Evolutionary conservation across 2,888 invertebrate genomes (phyloP).

Genomic region (Campopleginae sp.): DNA sequence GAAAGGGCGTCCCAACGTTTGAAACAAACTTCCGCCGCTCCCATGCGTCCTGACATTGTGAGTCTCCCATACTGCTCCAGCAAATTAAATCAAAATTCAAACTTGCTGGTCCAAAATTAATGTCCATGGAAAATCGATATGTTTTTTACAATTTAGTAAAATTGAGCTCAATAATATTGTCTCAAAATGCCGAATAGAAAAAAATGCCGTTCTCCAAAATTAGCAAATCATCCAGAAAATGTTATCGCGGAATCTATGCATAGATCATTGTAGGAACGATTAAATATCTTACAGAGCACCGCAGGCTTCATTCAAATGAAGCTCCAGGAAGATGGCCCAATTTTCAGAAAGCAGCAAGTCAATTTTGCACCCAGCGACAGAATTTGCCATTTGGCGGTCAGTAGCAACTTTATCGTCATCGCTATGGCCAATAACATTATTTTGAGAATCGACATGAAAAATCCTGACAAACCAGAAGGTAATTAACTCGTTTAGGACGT

Average conservation of each 20-base stretch:
- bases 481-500: background rate
- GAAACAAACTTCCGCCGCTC: slow-evolving; percentile 81
- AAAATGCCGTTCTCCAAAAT: background rate
- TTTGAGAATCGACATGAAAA: slow-evolving; percentile 92
- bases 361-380: slow-evolving; percentile 91
- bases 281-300: slow-evolving; percentile 80
- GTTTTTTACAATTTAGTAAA: too few species aligned
- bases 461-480: slow-evolving; percentile 93
- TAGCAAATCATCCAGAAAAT: background rate
- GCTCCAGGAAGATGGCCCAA: slow-evolving; percentile 91
- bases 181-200: background rate
- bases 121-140: background rate
- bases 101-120: background rate
- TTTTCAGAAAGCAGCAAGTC: slow-evolving; percentile 94
- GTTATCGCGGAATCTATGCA: background rate
- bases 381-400: slow-evolving; percentile 92
- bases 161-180: too few species aligned
- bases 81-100: background rate
- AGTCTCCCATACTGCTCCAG: slow-evolving; percentile 60
- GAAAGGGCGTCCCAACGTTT: slow-evolving; percentile 90
- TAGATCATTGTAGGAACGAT: background rate
- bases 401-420: slow-evolving; percentile 93
- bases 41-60: slow-evolving; percentile 85
- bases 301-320: slow-evolving; percentile 87
- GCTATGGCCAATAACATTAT: slow-evolving; percentile 93